phyloP scores from a whole-genome alignment of 2,888 invertebrate species.

The Tribolium freemani region DNA sequence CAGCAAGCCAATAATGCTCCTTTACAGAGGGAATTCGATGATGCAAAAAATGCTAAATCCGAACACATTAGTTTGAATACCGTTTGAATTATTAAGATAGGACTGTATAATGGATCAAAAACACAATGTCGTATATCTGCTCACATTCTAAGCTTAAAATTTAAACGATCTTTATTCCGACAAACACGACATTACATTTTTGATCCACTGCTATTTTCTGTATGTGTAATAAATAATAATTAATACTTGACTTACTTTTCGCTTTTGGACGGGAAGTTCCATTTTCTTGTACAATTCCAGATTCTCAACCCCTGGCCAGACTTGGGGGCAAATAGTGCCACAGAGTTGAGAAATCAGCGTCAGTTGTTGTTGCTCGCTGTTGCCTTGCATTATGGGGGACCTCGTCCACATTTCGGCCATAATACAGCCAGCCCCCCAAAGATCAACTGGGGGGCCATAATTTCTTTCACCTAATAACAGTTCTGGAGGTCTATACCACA shows the following conservation, averaged over 20 bases:
- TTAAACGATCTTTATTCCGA: too few species aligned
- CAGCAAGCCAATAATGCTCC: too few species aligned
- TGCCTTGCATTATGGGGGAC: slow-evolving; percentile 95
- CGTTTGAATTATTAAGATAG: too few species aligned
- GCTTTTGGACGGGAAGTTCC: slow-evolving; percentile 88
- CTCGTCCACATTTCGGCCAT: slow-evolving; percentile 99
- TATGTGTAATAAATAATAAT: too few species aligned
- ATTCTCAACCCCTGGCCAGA: slow-evolving; percentile 94
- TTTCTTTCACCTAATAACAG: slow-evolving; percentile 86
- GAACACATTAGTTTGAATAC: too few species aligned
- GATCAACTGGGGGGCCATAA: slow-evolving; percentile 97
- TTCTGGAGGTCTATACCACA: slow-evolving; percentile 92
- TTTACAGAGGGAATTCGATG: too few species aligned
- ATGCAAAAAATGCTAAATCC: too few species aligned
- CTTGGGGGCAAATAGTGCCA: slow-evolving; percentile 93
- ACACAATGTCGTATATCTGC: too few species aligned
- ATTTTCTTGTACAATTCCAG: slow-evolving; percentile 90
- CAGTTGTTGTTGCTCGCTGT: slow-evolving; percentile 96
- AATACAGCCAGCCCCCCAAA: slow-evolving; percentile 98
- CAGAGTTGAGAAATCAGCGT: slow-evolving; percentile 95
- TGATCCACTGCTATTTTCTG: too few species aligned
- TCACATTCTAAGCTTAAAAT: too few species aligned
- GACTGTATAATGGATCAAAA: too few species aligned
- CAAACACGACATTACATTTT: too few species aligned
- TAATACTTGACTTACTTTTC: slow-evolving; percentile 74